phyloP scores from a whole-genome alignment of 2,888 invertebrate species.

The Xanthostigma xanthostigma region DNA sequence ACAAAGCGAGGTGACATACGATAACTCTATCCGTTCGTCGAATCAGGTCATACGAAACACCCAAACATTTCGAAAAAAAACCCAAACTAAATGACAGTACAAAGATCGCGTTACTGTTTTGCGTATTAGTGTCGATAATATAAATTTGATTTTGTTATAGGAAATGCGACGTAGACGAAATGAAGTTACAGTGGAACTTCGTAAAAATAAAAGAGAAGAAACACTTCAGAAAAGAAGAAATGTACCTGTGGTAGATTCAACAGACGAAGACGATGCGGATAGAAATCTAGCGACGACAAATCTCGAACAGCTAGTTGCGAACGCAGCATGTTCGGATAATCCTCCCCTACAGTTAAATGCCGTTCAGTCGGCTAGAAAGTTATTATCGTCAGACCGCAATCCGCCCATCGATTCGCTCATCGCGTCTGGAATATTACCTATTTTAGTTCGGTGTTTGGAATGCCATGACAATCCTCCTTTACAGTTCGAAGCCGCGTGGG shows the following conservation, averaged over 20 bases:
- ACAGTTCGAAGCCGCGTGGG: conserved; percentile 97
- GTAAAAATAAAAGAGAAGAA: conserved; percentile 97
- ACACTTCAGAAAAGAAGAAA: conserved; percentile 91
- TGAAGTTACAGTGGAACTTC: conserved; percentile 89
- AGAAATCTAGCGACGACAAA: conserved; percentile 53
- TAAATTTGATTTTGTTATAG: conserved; percentile 34
- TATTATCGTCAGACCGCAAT: conserved; percentile 93
- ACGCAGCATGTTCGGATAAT: conserved; percentile 67
- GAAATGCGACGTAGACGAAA: conserved; percentile 95
- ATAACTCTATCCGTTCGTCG: too few relatives aligned
- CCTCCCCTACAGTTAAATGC: conserved; percentile 74
- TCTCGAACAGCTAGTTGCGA: conserved; percentile 69
- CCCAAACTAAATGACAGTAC: too few relatives aligned
- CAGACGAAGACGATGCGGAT: conserved; percentile 64
- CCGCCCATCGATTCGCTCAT: conserved; percentile 97
- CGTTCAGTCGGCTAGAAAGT: conserved; percentile 88
- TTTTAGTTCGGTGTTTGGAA: conserved; percentile 70
- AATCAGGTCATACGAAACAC: too few relatives aligned
- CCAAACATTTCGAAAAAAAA: too few relatives aligned
- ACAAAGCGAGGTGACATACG: too few relatives aligned
- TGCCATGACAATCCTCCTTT: conserved; percentile 74
- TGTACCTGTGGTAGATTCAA: conserved; percentile 78
- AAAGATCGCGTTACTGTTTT: too few relatives aligned
- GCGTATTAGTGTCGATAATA: neutral
- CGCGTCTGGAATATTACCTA: conserved; percentile 84